phyloP scores from a whole-genome alignment of 1,140 invertebrate genomes.

The Phocides pigmalion region DNA sequence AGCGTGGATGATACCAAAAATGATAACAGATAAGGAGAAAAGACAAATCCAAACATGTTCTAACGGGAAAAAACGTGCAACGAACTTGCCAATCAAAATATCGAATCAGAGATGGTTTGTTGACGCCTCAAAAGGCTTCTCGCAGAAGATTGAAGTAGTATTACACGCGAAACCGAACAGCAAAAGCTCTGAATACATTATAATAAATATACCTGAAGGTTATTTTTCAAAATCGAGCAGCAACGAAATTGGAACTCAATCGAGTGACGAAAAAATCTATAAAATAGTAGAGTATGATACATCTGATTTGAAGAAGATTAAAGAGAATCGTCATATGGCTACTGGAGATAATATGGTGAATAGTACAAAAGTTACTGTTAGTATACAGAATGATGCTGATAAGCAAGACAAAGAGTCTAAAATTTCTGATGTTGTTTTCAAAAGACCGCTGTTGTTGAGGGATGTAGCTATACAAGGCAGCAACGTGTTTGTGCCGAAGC shows the following conservation, averaged over 20 bases:
- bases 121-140: conserved; percentile 55
- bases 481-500: conserved; percentile 48
- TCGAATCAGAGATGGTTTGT: conserved; percentile 55
- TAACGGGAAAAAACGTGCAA: conserved; percentile 1
- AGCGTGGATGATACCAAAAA: conserved; percentile 70
- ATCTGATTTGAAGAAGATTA: conserved; percentile 39
- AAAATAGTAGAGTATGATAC: conserved; percentile 71
- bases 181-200: conserved; percentile 57
- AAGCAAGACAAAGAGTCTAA: conserved; percentile 34
- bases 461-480: conserved; percentile 57
- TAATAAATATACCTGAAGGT: conserved; percentile 62
- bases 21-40: conserved; percentile 42
- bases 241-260: conserved; percentile 40
- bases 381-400: conserved; percentile 37
- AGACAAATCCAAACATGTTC: conserved; percentile 17
- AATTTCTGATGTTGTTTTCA: conserved; percentile 41
- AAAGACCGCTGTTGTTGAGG: conserved; percentile 39
- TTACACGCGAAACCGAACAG: conserved; percentile 44
- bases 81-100: conserved; percentile 35
- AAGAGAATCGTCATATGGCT: conserved; percentile 35
- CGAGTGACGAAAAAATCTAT: conserved; percentile 68
- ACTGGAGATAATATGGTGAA: conserved; percentile 40
- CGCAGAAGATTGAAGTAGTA: conserved; percentile 58
- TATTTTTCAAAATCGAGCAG: conserved; percentile 58
- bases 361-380: conserved; percentile 43